Base-by-base conservation (phyloP, 2,797 vertebrate species). In the Hemibagrus guttatus region DNA sequence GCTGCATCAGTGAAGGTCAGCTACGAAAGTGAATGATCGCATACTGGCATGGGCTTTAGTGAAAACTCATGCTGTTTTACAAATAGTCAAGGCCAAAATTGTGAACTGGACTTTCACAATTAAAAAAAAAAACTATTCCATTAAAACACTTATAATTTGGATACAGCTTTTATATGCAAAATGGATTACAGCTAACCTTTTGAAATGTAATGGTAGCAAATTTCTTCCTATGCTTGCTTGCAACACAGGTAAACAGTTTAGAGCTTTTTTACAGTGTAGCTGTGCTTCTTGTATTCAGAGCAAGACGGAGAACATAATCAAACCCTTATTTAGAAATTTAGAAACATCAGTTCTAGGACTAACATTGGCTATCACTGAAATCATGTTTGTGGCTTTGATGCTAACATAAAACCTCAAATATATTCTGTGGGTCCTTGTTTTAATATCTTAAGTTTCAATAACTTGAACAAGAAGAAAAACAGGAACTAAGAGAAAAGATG, bases 401-500 rank as follows among this genome's bases (percentile, higher is more conserved):
- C 49, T 83, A 42, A n/a, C 39, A 79, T 59, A 59, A 63, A 81
- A 64, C 54, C 49, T 52, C 13, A 82, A 61, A 82, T 64, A 52
- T 72, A 56, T 49, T 56, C 71, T 76, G 81, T 59, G 71, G 28
- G 69, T 31, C 61, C 46, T 78, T 42, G 21, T 83, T 76, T 86
- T 19, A 83, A 78, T 78, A 85, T n/a, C 23, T 61, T 83, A 39
- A 59, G 35, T 86, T 86, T 71, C 63, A 69, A 58, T 74, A 58
- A 74, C 76, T 69, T 74, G 42, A 72, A 61, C 69, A 71, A 79
- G 12, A 80, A 81, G 54, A 83, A 76, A 66, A 71, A 78, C 85
- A 83, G 75, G 66, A 84, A 81, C 61, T 71, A 71, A 86, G 4
- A 84, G 69, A 86, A 63, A 68, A 71, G 56, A 72, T 69, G 54